Conservation (phyloP, 2,113 vertebrate genomes). For the Pampusana beccarii region DNA sequence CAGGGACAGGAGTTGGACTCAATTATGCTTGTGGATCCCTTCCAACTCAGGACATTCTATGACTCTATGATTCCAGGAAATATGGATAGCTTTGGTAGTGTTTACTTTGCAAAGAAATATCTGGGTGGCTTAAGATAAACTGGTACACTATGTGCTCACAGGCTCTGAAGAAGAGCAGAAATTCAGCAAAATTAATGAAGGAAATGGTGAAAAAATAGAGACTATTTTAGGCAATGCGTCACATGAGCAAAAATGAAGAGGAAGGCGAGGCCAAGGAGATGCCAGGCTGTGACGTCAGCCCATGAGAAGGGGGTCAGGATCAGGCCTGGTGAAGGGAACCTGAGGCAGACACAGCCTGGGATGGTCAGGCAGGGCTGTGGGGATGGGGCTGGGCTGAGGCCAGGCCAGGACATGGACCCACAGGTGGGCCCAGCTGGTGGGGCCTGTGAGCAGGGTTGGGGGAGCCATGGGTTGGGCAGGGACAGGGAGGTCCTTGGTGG, state of each 20-base stretch:
- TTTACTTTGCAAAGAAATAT: neutral
- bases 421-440: rapidly evolving
- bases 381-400: neutral
- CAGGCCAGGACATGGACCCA: rapidly evolving
- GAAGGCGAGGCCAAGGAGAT: neutral
- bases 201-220: neutral
- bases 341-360: neutral
- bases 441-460: rapidly evolving
- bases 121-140: neutral
- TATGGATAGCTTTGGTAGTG: neutral
- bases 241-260: neutral
- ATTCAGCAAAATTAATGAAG: neutral
- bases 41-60: too few relatives aligned
- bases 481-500: rapidly evolving
- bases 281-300: too few relatives aligned
- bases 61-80: neutral
- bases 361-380: rapidly evolving
- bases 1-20: too few relatives aligned
- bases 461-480: neutral
- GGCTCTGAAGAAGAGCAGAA: neutral
- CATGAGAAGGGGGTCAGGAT: rapidly evolving
- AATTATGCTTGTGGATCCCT: too few relatives aligned
- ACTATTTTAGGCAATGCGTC: neutral
- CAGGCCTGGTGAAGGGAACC: neutral
- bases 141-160: neutral